Evolutionary conservation across 2,888 invertebrate genomes (phyloP), one percentile per base, ranked within the genome.

Genomic region (Lasioglossum calceatum): DNA sequence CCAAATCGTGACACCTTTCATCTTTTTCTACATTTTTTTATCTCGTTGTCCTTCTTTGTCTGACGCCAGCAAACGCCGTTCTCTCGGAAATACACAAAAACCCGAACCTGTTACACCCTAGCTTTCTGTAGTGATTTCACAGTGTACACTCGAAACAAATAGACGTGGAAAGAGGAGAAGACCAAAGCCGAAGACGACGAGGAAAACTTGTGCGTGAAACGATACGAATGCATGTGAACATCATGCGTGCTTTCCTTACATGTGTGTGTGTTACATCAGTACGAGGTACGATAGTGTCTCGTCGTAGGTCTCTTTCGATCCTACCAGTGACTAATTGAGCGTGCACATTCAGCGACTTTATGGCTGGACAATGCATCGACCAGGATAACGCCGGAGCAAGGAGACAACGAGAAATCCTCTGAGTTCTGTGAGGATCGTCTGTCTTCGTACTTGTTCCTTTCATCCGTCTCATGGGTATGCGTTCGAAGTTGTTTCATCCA

Each of bases 291-390:
- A 81, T 74, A 71, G 77, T 72, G 82, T 77, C 82, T 84, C 73
- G 67, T 47, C 81, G 85, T 79, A 79, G 82, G 76, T 85, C 81
- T 87, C 74, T 74, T 83, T 84, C 79, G 79, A 86, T 50, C 77
- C 88, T 80, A 82, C 76, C 82, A 78, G 87, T 83, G 90, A 90
- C 79, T 87, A 85, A 90, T 82, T 83, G 82, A 87, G 23, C 82
- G 88, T 84, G 86, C 82, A 86, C 81, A 77, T 88, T 78, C 80
- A 85, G 82, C 78, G 54, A 81, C 74, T 85, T 74, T 88, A 79
- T 82, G 82, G 84, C 78, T 71, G 85, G 74, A 88, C 81, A 77
- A 82, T 77, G 82, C 50, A 42, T 71, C 81, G 72, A 80, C 82
- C 81, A 82, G 87, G 85, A 84, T 87, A 82, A 85, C 78, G 36